These are phyloP conservation scores for Aplodontia rufa DNA, from an alignment of 2,113 vertebrate species.

Conservation along the genomic window DNA sequence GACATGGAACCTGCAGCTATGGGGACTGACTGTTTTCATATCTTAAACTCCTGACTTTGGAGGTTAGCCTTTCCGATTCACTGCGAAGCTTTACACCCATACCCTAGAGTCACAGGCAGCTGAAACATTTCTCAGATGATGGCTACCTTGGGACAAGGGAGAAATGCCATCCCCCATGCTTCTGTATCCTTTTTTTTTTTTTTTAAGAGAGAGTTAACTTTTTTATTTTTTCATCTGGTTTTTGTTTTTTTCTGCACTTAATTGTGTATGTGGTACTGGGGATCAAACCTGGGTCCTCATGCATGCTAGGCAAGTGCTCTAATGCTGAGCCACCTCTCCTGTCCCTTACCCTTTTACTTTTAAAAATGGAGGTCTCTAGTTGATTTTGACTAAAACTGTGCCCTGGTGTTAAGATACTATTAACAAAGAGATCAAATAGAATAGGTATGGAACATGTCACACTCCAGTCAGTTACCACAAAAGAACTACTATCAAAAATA, in stretches of 20 bases:
- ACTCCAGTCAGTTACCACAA: background rate
- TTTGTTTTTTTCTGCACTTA: no score
- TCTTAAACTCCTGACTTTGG: background rate
- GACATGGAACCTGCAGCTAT: background rate
- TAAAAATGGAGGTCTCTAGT: background rate
- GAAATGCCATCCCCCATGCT: background rate
- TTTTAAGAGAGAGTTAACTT: no score
- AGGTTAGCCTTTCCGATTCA: background rate
- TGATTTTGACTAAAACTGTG: background rate
- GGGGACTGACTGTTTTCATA: background rate
- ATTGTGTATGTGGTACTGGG: no score
- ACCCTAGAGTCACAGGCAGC: fast-evolving
- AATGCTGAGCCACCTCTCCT: no score
- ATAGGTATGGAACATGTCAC: background rate
- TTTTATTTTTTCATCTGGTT: no score
- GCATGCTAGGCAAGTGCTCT: no score
- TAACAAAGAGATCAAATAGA: background rate
- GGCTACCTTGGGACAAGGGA: background rate
- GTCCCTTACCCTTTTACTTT: no score
- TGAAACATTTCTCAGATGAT: background rate
- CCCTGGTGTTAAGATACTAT: background rate
- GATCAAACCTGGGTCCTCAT: no score
- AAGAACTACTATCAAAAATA: background rate
- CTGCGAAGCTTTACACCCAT: background rate
- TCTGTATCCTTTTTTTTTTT: background rate